Evolutionary conservation across 2,888 invertebrate genomes (phyloP), one percentile per base, ranked within the genome.

Genomic region (Leptarthrus brevirostris): DNA sequence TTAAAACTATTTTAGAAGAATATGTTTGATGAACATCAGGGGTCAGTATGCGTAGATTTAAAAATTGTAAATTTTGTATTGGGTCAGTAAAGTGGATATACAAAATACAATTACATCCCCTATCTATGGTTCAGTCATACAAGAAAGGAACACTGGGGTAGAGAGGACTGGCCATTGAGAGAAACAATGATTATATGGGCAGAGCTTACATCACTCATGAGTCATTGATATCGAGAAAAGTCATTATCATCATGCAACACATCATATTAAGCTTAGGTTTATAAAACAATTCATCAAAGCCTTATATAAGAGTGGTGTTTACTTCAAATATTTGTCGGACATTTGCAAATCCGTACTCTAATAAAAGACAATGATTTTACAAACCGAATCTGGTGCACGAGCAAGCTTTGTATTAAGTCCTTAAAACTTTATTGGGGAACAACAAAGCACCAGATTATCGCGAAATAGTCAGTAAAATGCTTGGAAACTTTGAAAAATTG

Each of bases 71-170:
- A 64, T 30, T 64, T 6, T 40, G 6, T 64, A 34, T 34, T 40
- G 10, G 52, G 52, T 18, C 52, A 16, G 20, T 8, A 52, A 18
- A 18, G 52, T 18, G 64, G 64, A 36, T 64, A 36, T 26, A 64
- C 3, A 1, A 64, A 64, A 36, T 18, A 64, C 0, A 36, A 3
- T 12, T 64, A 40, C 2, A 36, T 64, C n/a, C 14, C 1, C 12
- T 64, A n/a, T 64, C 64, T 64, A 10, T 64, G 40, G 40, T 18
- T 0, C 64, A 64, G 14, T 34, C 64, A 40, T 34, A 20, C 34
- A 14, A 64, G 3, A 40, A 3, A 64, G 12, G n/a, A 64, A 30
- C 30, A 58, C 58, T 58, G 58, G 30, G 16, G 5, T 14, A 58
- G 34, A 14, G 30, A 30, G 24, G 30, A 58, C 8, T 30, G 30